Evolutionary conservation across 2,113 vertebrate genomes (phyloP), one percentile per base, ranked within the genome.

Genomic region (Phyllostomus discolor): DNA sequence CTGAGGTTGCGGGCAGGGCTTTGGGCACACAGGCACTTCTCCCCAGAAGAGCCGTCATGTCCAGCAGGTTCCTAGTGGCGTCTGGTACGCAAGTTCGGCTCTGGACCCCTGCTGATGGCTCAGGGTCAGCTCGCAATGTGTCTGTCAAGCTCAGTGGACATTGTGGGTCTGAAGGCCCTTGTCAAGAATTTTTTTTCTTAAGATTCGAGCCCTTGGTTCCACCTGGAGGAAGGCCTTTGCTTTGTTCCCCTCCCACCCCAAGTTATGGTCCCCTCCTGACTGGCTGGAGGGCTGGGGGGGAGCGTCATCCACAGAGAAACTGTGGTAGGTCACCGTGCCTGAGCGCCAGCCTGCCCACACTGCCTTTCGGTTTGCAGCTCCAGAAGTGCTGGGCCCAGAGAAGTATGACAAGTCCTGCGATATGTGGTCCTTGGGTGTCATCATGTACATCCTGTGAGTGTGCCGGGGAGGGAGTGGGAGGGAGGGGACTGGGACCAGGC

Each of bases 331-430:
- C 17, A 0, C 75, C 62, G 38, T 5, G 48, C 75, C 70, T 1
- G 1, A 85, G 52, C 62, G 41, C 50, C 28, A 43, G 43, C 52
- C 22, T 14, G 81, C 43, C 43, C 50, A 89, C 1, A 1, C 7
- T 75, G 93, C 48, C 78, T 82, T 96, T 94, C 98, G 92, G 16
- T 96, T 96, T 98, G 82, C 97, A 99, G 99, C 99, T 97, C 99
- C 99, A 0, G 99, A 99, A 97, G 99, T 99, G 92, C 98, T 99
- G 94, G 99, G 99, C 54, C 99, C 99, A 0, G 99, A 99, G 98
- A 99, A 99, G 96, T 99, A 99, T 17, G 99, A 99, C 98, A 99
- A 99, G 97, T 99, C 99, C 85, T 99, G 99, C 95, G 99, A 99
- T 98, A 99, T 99, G 99, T 99, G 99, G 99, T 99, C 99, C 33